Conservation (phyloP, 2,888 invertebrate species). For the Rotaria socialis region DNA sequence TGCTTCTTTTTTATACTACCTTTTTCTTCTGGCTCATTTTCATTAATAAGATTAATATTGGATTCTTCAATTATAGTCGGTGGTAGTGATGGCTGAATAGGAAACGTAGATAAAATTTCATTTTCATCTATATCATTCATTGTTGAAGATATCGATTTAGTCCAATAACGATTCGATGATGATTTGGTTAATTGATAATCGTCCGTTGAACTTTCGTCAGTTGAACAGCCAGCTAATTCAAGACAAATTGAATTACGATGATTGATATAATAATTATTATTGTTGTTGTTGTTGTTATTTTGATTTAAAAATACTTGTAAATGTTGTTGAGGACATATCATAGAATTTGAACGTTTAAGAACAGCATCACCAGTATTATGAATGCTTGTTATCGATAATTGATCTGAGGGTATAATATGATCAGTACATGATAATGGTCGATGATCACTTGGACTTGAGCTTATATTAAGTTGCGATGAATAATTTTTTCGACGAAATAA, state of each 20-base stretch:
- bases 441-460: neutral
- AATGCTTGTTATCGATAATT: neutral
- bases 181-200: slow-evolving; percentile 16
- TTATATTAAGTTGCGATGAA: neutral
- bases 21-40: neutral
- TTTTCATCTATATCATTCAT: slow-evolving; percentile 18
- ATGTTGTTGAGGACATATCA: neutral
- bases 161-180: neutral
- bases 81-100: neutral
- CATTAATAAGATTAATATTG: neutral
- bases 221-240: slow-evolving; percentile 36
- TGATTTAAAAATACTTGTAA: neutral
- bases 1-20: neutral
- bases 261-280: neutral
- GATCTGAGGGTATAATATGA: neutral
- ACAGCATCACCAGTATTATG: neutral
- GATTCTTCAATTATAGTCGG: neutral
- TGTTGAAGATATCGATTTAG: neutral
- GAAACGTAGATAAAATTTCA: neutral
- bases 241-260: slow-evolving; percentile 32
- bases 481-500: slow-evolving; percentile 35
- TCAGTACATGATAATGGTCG: neutral
- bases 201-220: slow-evolving; percentile 31
- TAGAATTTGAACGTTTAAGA: slow-evolving; percentile 31
- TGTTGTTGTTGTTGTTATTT: neutral